Evolutionary conservation across 2,888 invertebrate species (phyloP), one percentile per base, ranked within the genome.

Genomic region (Platycheirus albimanus): DNA sequence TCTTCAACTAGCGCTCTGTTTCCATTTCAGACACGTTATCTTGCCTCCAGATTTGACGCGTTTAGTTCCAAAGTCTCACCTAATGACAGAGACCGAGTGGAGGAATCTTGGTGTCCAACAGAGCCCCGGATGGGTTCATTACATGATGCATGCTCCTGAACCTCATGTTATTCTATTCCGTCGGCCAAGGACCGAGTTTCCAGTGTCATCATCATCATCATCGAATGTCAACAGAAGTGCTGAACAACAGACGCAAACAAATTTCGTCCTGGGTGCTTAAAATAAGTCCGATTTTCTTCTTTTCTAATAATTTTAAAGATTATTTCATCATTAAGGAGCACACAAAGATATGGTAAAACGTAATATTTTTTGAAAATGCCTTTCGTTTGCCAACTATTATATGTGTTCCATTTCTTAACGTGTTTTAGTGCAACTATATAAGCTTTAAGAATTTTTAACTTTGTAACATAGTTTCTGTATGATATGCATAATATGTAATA

Each of bases 41-140:
- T 91, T 98, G 33, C 97, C 98, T 1, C 93, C 94, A 15, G 97
- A 98, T 85, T 91, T 98, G 45, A 96, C 97, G 0, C 95, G 95
- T 85, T 91, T 95, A 63, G 97, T 98, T 0, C 98, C 98, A 0
- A 95, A 96, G 88, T 94, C 95, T 0, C 98, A 98, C 88, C 91
- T 98, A 54, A 97, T 98, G 97, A 95, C 96, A 0, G 98, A 98
- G 91, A 95, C 96, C 0, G 98, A 98, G 91, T 98, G 98, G 98
- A 93, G 98, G 78, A 96, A 97, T 90, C 93, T 98, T 1, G 98
- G 98, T 0, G 97, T 98, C 0, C 97, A 98, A 89, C 98, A 98
- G 90, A 97, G 97, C 88, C 97, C 97, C 0, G 96, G 96, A 56
- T 96, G 96, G 96, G 87, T 91, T 0, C 90, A 90, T 76, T 90